A percentile compares a stretch with the other conserved stretches of the same genome.
These are phyloP conservation scores for Anarsia innoxiella DNA, from an alignment of 2,888 invertebrate species.

Conservation along the genomic window DNA sequence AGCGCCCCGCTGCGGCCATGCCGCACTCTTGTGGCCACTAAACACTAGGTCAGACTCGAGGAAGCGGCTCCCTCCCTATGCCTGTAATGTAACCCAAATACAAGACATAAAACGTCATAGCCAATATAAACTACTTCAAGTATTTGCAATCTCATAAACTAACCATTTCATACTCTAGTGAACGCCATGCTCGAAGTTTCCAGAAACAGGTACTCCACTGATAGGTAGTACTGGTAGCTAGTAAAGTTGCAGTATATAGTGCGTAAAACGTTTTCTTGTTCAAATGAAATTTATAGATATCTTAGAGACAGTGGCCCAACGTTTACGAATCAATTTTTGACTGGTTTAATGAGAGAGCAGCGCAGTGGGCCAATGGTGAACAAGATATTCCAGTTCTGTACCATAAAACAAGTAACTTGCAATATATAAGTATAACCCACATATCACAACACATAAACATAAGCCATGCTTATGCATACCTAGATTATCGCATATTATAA, in stretches of 20 bases:
- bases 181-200: too few relatives aligned
- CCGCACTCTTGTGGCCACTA: conserved; percentile 30
- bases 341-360: conserved; percentile 17
- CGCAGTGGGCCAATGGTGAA: conserved; percentile 10
- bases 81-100: too few relatives aligned
- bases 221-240: too few relatives aligned
- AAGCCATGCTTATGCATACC: background rate
- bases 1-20: conserved; percentile 16
- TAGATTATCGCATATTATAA: too few relatives aligned
- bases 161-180: too few relatives aligned
- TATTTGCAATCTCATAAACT: too few relatives aligned
- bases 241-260: too few relatives aligned
- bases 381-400: conserved; percentile 5
- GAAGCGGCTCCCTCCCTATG: background rate
- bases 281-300: too few relatives aligned
- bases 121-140: too few relatives aligned
- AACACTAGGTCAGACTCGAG: conserved; percentile 17
- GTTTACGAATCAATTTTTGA: conserved; percentile 18
- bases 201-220: too few relatives aligned
- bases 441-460: background rate
- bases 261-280: too few relatives aligned
- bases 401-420: background rate
- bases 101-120: too few relatives aligned
- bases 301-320: conserved; percentile 20
- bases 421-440: background rate